Evolutionary conservation across 1,140 invertebrate species (phyloP).

Genomic region (Pogonus chalceus): DNA sequence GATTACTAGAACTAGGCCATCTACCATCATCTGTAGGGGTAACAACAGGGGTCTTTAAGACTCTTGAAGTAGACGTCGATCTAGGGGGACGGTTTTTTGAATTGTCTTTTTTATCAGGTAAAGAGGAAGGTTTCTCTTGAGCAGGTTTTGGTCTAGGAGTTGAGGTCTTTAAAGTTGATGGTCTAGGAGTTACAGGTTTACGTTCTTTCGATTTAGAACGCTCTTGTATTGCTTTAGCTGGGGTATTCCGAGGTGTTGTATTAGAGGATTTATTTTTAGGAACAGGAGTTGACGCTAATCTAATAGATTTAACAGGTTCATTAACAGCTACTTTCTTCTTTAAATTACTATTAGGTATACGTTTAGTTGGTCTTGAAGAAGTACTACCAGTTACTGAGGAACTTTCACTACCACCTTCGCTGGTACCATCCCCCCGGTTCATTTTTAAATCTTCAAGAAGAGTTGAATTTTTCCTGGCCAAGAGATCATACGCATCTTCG

Average conservation of each 20-base stretch:
- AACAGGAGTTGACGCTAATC: conserved; percentile 24
- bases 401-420: conserved; percentile 64
- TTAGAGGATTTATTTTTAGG: conserved; percentile 19
- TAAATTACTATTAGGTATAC: conserved; percentile 13
- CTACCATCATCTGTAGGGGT: conserved; percentile 59
- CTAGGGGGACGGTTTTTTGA: background rate
- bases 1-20: conserved; percentile 43
- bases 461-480: conserved; percentile 39
- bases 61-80: conserved; percentile 11
- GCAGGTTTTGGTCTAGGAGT: conserved; percentile 17
- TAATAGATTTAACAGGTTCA: conserved; percentile 14
- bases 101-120: conserved; percentile 19
- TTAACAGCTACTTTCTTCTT: conserved; percentile 31
- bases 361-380: conserved; percentile 25
- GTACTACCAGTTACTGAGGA: conserved; percentile 49
- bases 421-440: conserved; percentile 44
- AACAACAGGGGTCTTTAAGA: conserved; percentile 22
- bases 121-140: background rate
- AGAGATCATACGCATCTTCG: conserved; percentile 45
- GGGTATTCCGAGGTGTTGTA: conserved; percentile 20
- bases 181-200: conserved; percentile 13
- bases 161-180: conserved; percentile 13
- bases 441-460: conserved; percentile 34
- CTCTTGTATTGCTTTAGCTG: conserved; percentile 21
- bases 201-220: conserved; percentile 3